These are phyloP conservation scores for Centrocercus urophasianus DNA, from an alignment of 2,113 vertebrate genomes.

Conservation along the genomic window DNA sequence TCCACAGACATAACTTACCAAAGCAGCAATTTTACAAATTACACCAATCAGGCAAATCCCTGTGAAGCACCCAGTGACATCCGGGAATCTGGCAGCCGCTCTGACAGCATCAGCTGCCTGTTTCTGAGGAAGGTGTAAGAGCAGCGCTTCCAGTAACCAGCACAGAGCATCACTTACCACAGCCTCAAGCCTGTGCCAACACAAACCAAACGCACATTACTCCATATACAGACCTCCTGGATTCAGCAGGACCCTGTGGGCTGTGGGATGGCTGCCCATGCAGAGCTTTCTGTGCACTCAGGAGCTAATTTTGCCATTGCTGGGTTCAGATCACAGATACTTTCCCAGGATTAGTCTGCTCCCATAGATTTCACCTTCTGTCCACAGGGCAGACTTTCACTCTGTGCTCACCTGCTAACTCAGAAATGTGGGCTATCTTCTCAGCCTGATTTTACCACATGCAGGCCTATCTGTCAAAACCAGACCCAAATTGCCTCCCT, in stretches of 20 bases:
- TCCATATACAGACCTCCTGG: neutral
- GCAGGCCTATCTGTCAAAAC: neutral
- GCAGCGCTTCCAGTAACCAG: neutral
- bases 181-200: neutral
- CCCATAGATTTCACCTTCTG: neutral
- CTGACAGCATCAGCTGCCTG: neutral
- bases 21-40: slow-evolving; percentile 41
- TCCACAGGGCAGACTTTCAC: neutral
- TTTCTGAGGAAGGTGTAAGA: neutral
- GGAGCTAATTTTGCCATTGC: neutral
- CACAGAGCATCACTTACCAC: neutral
- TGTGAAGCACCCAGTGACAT: slow-evolving; percentile 7
- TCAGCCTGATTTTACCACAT: neutral
- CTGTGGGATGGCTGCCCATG: neutral
- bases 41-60: slow-evolving; percentile 19
- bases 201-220: neutral
- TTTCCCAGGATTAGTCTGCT: neutral
- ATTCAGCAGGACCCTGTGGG: neutral
- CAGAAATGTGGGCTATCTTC: fast-evolving
- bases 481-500: neutral
- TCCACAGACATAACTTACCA: slow-evolving; percentile 29
- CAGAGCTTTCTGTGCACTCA: neutral
- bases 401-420: neutral
- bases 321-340: neutral
- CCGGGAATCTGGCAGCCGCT: slow-evolving; percentile 23